Conservation (phyloP, 2,888 invertebrate genomes). For the Lampropteryx suffumata region DNA sequence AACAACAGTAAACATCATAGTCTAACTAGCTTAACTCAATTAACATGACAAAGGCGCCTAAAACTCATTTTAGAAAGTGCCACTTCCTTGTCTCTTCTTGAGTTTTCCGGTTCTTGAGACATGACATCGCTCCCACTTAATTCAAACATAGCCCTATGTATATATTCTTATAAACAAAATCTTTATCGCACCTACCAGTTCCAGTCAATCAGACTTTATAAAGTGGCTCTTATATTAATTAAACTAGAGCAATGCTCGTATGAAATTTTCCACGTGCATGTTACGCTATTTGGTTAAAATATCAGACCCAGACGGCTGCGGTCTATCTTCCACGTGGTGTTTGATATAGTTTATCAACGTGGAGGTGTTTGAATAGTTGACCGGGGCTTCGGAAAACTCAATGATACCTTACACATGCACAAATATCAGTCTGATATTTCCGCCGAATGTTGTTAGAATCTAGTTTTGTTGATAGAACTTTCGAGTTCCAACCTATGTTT, state of each 20-base stretch:
- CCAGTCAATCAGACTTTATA: neutral
- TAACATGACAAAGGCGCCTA: too few relatives aligned
- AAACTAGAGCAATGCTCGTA: conserved; percentile 5
- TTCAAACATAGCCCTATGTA: too few relatives aligned
- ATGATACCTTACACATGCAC: too few relatives aligned
- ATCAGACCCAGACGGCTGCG: conserved; percentile 8
- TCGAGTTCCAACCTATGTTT: neutral
- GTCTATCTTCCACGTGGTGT: neutral
- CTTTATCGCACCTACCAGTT: too few relatives aligned
- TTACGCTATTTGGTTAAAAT: conserved; percentile 10
- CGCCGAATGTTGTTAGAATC: neutral
- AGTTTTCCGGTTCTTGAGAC: too few relatives aligned
- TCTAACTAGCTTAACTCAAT: too few relatives aligned
- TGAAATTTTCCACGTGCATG: conserved; percentile 8
- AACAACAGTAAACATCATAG: too few relatives aligned
- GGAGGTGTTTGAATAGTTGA: conserved; percentile 2
- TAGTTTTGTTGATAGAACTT: too few relatives aligned
- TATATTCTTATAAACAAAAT: too few relatives aligned
- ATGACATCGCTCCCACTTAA: too few relatives aligned
- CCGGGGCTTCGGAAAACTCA: neutral
- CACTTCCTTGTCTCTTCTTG: too few relatives aligned
- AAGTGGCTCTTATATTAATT: conserved; percentile 9
- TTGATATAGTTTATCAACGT: conserved; percentile 3
- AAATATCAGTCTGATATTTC: neutral
- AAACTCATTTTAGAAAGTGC: too few relatives aligned